Percentiles rank a stretch among this genome's conserved stretches.
Evolutionary conservation across 2,797 vertebrate species (phyloP).

Genomic region (Decapterus maruadsi): DNA sequence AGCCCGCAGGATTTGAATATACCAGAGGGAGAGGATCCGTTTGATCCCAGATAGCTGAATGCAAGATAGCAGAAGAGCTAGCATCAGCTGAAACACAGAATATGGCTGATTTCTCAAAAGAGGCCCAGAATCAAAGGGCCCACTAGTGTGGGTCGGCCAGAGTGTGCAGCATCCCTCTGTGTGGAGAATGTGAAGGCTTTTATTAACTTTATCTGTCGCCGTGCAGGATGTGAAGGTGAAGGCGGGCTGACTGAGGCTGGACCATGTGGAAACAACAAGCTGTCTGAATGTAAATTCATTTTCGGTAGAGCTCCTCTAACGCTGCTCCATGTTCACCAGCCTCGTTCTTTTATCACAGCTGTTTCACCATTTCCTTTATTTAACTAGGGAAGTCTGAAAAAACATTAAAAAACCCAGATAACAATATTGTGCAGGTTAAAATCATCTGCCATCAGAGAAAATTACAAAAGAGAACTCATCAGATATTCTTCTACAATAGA

Average conservation of each 20-base stretch:
- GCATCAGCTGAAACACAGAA: constrained; percentile 67
- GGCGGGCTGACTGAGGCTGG: background rate
- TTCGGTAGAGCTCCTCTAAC: background rate
- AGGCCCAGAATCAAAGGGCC: constrained; percentile 37
- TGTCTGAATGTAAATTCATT: background rate
- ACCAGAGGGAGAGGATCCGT: constrained; percentile 33
- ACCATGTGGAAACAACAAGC: background rate
- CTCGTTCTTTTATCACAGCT: background rate
- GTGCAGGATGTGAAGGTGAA: background rate
- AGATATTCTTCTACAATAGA: too few relatives aligned
- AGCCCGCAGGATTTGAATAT: constrained; percentile 40
- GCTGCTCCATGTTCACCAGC: background rate
- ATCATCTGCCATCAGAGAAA: background rate
- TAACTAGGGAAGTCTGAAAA: too few relatives aligned
- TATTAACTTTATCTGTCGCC: constrained; percentile 19
- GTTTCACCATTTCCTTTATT: background rate
- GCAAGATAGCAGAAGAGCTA: constrained; percentile 56
- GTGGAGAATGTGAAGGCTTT: background rate
- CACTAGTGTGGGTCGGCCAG: constrained; percentile 26
- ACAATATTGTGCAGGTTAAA: background rate
- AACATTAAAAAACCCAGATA: background rate
- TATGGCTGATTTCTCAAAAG: constrained; percentile 54
- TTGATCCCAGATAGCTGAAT: constrained; percentile 61
- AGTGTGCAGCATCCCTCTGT: background rate
- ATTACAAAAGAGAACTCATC: background rate